These are phyloP conservation scores for Diadegma fenestrale DNA, from an alignment of 2,888 invertebrate species.

Conservation along the genomic window DNA sequence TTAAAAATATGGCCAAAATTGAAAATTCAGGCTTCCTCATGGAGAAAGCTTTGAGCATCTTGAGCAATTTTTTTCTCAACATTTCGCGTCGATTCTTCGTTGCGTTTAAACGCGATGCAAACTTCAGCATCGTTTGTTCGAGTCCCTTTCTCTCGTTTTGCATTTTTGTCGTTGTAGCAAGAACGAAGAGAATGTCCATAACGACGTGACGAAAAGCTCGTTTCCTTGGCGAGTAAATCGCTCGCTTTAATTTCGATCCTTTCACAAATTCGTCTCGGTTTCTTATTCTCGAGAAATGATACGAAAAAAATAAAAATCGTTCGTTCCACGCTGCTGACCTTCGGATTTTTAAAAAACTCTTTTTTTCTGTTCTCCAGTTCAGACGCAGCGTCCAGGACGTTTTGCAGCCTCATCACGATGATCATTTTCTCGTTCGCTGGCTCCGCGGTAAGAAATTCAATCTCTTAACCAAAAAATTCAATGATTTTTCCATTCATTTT, in stretches of 20 bases:
- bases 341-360: not conserved
- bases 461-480: too few relatives aligned
- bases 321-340: not conserved
- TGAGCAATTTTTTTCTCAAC: not conserved
- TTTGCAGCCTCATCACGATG: slow-evolving; percentile 90
- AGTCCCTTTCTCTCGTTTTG: too few relatives aligned
- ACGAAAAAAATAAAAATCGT: not conserved
- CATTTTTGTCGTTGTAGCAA: not conserved
- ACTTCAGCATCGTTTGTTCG: too few relatives aligned
- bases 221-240: slow-evolving; percentile 26
- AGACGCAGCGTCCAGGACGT: slow-evolving; percentile 89
- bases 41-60: too few relatives aligned
- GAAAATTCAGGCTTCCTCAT: too few relatives aligned
- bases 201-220: slow-evolving; percentile 21
- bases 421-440: slow-evolving; percentile 93
- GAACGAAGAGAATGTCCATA: not conserved
- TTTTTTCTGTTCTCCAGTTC: slow-evolving; percentile 87
- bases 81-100: not conserved
- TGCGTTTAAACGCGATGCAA: too few relatives aligned
- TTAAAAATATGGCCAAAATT: too few relatives aligned
- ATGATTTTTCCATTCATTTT: slow-evolving; percentile 24
- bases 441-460: slow-evolving; percentile 88
- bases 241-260: slow-evolving; percentile 24
- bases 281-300: slow-evolving; percentile 10
- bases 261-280: slow-evolving; percentile 31